These are phyloP conservation scores for Microcebus lehilahytsara DNA, from an alignment of 2,113 vertebrate genomes.

Conservation along the genomic window DNA sequence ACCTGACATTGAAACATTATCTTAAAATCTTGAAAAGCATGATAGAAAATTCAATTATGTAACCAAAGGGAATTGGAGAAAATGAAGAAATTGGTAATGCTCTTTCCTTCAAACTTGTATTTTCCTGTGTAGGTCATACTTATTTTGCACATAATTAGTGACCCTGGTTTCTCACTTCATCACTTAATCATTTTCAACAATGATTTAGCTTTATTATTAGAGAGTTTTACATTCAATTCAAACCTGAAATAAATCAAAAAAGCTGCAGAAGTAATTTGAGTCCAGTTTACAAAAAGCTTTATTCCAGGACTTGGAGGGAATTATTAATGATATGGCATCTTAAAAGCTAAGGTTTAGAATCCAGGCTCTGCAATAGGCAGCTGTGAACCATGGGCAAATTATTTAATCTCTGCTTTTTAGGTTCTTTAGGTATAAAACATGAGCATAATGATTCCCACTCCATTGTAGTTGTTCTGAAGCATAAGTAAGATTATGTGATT, in stretches of 20 bases:
- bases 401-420: background rate
- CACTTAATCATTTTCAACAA: background rate
- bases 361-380: background rate
- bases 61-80: background rate
- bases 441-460: background rate
- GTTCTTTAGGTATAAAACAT: background rate
- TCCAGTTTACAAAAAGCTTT: background rate
- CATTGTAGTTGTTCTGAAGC: background rate
- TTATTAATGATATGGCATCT: background rate
- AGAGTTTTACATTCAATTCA: background rate
- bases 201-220: background rate
- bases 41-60: background rate
- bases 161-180: background rate
- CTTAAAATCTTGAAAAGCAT: conserved; percentile 29
- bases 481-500: background rate
- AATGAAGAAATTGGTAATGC: background rate
- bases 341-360: background rate
- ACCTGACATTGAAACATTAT: conserved; percentile 48
- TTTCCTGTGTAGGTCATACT: background rate
- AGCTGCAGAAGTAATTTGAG: background rate
- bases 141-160: background rate
- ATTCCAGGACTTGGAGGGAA: background rate
- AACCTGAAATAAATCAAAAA: background rate
- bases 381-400: too few relatives aligned
- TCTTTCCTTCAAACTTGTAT: background rate